phyloP scores from a whole-genome alignment of 2,797 vertebrate genomes.

The Poeciliopsis infans region DNA sequence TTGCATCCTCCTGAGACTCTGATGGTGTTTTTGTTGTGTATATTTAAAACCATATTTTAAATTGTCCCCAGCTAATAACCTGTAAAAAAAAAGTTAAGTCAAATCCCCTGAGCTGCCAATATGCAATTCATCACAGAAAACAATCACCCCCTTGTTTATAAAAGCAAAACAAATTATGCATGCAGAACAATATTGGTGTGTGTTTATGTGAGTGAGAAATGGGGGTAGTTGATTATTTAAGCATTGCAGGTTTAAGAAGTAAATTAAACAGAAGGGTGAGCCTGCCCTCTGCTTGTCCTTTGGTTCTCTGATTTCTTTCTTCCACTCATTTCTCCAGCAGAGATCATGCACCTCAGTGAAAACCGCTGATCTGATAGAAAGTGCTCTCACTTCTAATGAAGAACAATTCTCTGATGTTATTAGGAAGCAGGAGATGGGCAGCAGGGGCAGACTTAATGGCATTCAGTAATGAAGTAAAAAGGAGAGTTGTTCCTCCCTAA shows the following conservation, averaged over 20 bases:
- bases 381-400: conserved; percentile 31
- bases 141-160: conserved; percentile 18
- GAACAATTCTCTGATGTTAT: conserved; percentile 25
- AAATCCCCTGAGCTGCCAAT: conserved; percentile 7
- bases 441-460: not conserved
- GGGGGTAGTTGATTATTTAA: conserved; percentile 31
- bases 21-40: not conserved
- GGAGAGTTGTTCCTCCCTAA: not conserved
- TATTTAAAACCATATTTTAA: not conserved
- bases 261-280: conserved; percentile 55
- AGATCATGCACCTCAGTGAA: conserved; percentile 40
- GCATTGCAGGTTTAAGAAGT: conserved; percentile 42
- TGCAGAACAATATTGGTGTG: conserved; percentile 14
- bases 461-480: not conserved
- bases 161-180: conserved; percentile 29
- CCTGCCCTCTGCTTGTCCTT: conserved; percentile 24
- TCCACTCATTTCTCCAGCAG: conserved; percentile 12
- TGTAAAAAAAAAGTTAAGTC: not conserved
- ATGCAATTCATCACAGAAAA: conserved; percentile 22
- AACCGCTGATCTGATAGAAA: conserved; percentile 21
- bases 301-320: conserved; percentile 57
- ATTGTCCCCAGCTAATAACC: not conserved
- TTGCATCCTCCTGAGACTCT: not conserved
- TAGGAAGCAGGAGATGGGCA: not conserved
- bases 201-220: conserved; percentile 1